Evolutionary conservation across 2,113 vertebrate genomes (phyloP).

Genomic region (Sitta europaea): DNA sequence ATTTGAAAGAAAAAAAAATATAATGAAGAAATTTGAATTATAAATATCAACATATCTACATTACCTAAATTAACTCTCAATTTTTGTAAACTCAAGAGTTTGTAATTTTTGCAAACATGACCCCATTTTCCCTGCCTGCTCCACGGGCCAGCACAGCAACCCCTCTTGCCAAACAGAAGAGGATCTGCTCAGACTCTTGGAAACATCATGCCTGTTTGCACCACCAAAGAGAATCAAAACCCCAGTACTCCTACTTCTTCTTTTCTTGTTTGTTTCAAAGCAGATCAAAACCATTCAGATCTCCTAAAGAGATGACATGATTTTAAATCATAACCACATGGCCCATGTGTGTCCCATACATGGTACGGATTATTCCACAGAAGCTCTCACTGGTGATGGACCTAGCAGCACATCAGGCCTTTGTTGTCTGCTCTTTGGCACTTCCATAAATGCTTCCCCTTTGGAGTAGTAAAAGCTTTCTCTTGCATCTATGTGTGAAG

Average conservation of each 20-base stretch:
- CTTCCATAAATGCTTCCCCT: background rate
- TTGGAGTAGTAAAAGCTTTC: background rate
- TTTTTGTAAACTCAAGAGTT: background rate
- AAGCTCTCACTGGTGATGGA: background rate
- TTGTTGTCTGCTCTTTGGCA: background rate
- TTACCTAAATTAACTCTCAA: background rate
- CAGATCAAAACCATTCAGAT: background rate
- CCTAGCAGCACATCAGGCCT: background rate
- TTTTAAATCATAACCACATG: background rate
- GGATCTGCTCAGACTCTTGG: background rate
- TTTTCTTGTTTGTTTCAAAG: background rate
- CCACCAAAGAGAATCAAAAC: background rate
- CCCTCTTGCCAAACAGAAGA: background rate
- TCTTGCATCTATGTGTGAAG: background rate
- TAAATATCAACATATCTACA: background rate
- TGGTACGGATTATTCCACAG: background rate
- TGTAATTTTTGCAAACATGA: background rate
- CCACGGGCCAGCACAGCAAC: rapidly evolving
- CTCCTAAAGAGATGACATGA: background rate
- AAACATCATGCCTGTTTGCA: background rate
- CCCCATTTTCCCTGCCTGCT: background rate
- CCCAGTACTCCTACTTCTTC: background rate
- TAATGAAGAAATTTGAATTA: background rate
- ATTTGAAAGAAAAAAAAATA: background rate
- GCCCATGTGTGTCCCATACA: rapidly evolving